These are phyloP conservation scores for Salticus scenicus DNA, from an alignment of 2,888 invertebrate genomes.

Conservation along the genomic window DNA sequence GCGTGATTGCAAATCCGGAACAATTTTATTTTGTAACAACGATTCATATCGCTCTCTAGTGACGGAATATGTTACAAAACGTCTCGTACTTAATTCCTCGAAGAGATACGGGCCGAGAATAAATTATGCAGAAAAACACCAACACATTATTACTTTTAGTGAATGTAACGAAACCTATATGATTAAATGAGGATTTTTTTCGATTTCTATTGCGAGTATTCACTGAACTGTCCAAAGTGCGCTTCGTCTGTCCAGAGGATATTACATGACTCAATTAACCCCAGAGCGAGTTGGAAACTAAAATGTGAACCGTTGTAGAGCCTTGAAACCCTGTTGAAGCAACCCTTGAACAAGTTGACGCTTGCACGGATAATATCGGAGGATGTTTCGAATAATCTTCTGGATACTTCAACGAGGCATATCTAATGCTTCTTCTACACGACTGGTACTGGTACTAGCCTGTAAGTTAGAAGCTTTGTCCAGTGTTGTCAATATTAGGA, in stretches of 20 bases:
- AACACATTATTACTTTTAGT: neutral
- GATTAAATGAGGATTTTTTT: neutral
- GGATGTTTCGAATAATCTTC: neutral
- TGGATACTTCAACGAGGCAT: neutral
- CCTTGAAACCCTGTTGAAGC: neutral
- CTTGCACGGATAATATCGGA: neutral
- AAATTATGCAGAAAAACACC: too few relatives aligned
- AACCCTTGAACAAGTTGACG: neutral
- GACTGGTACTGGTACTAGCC: neutral
- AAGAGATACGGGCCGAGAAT: too few relatives aligned
- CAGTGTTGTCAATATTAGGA: too few relatives aligned
- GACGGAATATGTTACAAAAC: neutral
- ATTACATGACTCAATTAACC: neutral
- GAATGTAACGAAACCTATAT: neutral
- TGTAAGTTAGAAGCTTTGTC: neutral
- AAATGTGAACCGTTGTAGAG: neutral
- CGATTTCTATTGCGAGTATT: neutral
- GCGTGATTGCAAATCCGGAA: neutral
- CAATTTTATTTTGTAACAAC: neutral
- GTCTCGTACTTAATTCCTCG: neutral
- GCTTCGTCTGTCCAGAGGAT: slow-evolving; percentile 13
- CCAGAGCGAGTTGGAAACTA: neutral
- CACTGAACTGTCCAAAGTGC: slow-evolving; percentile 5
- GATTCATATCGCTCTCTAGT: neutral
- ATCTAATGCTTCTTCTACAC: neutral